These are phyloP conservation scores for Aspidiotus rigidus DNA, from an alignment of 2,888 invertebrate species.

Conservation along the genomic window DNA sequence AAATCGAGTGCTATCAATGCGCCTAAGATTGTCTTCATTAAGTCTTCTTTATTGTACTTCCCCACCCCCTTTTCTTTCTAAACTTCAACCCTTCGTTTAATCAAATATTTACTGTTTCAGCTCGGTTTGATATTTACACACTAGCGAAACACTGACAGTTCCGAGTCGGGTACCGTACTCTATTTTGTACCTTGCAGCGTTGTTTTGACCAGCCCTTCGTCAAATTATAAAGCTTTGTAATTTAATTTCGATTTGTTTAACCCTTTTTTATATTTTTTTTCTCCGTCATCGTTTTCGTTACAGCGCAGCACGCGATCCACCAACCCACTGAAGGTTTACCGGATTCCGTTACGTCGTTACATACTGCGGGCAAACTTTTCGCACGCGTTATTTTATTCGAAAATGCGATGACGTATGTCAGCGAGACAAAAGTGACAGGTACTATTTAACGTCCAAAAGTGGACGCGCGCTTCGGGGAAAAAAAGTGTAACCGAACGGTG, in stretches of 20 bases:
- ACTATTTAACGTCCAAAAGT: too few relatives aligned
- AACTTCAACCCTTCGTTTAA: conserved; percentile 24
- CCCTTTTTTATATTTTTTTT: conserved; percentile 25
- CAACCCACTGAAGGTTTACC: conserved; percentile 20
- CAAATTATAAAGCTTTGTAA: conserved; percentile 32
- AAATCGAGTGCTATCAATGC: conserved; percentile 30
- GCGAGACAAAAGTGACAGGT: too few relatives aligned
- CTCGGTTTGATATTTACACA: conserved; percentile 31
- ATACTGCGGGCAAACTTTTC: too few relatives aligned
- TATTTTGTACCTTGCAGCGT: conserved; percentile 25
- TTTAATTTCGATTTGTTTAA: conserved; percentile 33
- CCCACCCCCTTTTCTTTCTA: neutral
- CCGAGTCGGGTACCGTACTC: neutral
- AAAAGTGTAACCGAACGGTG: too few relatives aligned
- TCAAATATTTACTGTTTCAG: conserved; percentile 32
- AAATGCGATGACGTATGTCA: too few relatives aligned
- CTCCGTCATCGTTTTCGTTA: neutral
- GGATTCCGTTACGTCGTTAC: conserved; percentile 1
- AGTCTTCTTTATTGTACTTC: conserved; percentile 24
- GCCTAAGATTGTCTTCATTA: conserved; percentile 28
- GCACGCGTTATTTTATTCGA: too few relatives aligned
- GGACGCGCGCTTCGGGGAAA: too few relatives aligned
- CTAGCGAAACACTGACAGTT: conserved; percentile 28
- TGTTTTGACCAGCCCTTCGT: conserved; percentile 24
- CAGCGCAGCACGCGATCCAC: conserved; percentile 1